Evolutionary conservation across 2,113 vertebrate genomes (phyloP).

Genomic region (Fregata magnificens): DNA sequence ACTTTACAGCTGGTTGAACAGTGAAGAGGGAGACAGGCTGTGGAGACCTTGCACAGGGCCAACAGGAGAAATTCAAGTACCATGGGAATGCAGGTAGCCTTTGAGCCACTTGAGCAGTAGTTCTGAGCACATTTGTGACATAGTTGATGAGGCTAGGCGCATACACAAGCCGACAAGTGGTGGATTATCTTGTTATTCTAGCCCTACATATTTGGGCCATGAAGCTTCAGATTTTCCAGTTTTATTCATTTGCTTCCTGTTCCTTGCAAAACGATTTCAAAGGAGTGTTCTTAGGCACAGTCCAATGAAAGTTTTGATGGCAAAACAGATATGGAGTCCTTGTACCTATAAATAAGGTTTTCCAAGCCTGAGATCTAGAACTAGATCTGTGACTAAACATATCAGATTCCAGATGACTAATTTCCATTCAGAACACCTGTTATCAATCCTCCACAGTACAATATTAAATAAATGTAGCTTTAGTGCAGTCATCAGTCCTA

Average conservation of each 20-base stretch:
- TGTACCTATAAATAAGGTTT: neutral
- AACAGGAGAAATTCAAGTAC: neutral
- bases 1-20: neutral
- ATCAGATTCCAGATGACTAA: neutral
- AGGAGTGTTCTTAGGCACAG: neutral
- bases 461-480: neutral
- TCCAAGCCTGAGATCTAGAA: neutral
- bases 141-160: neutral
- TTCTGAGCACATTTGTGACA: neutral
- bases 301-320: neutral
- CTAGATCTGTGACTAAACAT: neutral
- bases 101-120: neutral
- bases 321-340: neutral
- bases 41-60: neutral
- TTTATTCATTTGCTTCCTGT: neutral
- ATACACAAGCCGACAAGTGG: neutral
- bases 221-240: neutral
- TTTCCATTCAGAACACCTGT: neutral
- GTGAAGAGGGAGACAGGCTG: neutral
- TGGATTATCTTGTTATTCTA: neutral
- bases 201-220: rapidly evolving
- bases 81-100: neutral
- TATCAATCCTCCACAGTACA: neutral
- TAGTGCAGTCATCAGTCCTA: neutral
- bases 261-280: neutral